phyloP scores from a whole-genome alignment of 2,888 invertebrate species.

The Noctua janthina region DNA sequence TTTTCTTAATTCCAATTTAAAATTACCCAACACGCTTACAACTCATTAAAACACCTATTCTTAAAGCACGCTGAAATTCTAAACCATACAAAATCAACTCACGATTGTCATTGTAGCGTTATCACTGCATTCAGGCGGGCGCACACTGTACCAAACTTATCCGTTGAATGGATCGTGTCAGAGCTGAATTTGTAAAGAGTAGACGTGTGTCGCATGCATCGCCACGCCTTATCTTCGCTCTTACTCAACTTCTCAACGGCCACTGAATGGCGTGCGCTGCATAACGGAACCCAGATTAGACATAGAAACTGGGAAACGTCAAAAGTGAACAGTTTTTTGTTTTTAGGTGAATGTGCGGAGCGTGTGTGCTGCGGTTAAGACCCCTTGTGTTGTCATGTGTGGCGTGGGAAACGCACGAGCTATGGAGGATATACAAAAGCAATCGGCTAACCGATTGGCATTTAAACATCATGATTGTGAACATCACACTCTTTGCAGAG shows the following conservation, averaged over 20 bases:
- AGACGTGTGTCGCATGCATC: conserved; percentile 87
- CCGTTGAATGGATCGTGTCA: conserved; percentile 87
- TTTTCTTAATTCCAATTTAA: conserved; percentile 30
- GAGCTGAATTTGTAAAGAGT: conserved; percentile 88
- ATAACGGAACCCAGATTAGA: conserved; percentile 76
- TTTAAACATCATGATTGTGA: not conserved
- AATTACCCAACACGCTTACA: conserved; percentile 46
- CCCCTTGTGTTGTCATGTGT: conserved; percentile 1
- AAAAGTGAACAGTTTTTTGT: conserved; percentile 59
- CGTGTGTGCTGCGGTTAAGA: conserved; percentile 24
- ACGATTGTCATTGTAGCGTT: conserved; percentile 83
- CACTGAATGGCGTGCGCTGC: conserved; percentile 71
- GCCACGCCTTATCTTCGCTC: conserved; percentile 85
- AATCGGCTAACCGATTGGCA: not conserved
- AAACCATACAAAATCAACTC: conserved; percentile 75
- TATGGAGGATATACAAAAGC: not conserved
- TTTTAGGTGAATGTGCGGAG: conserved; percentile 42
- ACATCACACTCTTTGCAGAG: not conserved
- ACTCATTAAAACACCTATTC: conserved; percentile 64
- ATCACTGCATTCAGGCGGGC: conserved; percentile 83
- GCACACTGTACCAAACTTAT: conserved; percentile 85
- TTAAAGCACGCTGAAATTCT: conserved; percentile 56
- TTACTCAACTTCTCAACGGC: conserved; percentile 80
- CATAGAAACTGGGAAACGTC: conserved; percentile 66
- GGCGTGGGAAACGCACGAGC: conserved; percentile 8